Percentiles rank a stretch among this genome's conserved stretches.
phyloP scores from a whole-genome alignment of 2,797 vertebrate genomes.

The Catharus ustulatus region DNA sequence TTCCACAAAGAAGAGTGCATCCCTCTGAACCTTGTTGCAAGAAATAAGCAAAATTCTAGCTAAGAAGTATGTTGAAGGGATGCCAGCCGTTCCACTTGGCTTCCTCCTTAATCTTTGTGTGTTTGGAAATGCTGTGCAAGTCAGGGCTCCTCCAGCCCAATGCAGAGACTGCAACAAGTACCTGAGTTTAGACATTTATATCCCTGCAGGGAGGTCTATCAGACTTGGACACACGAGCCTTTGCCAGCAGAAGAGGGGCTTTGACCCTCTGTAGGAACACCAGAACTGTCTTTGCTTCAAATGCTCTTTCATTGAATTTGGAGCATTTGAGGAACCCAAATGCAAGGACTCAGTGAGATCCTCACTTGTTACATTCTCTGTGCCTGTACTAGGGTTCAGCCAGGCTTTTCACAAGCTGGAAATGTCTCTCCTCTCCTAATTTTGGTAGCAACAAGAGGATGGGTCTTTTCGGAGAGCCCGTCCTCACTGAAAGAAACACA shows the following conservation, averaged over 20 bases:
- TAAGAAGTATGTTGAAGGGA: neutral
- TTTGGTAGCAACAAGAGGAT: neutral
- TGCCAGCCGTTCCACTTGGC: neutral
- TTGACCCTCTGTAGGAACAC: neutral
- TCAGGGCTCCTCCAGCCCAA: neutral
- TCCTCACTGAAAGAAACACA: neutral
- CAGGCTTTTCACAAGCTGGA: neutral
- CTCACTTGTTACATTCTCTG: neutral
- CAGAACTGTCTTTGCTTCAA: neutral
- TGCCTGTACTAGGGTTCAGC: neutral
- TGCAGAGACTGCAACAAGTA: neutral
- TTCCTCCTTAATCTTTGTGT: neutral
- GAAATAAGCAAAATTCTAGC: neutral
- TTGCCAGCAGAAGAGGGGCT: neutral
- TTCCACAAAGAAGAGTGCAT: conserved; percentile 37
- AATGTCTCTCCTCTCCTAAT: neutral
- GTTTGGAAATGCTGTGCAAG: conserved; percentile 30
- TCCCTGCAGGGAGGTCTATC: neutral
- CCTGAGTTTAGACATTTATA: neutral
- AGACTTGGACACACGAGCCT: neutral
- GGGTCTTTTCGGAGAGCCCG: rapidly evolving
- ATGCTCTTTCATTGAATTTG: neutral
- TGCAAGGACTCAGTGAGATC: neutral
- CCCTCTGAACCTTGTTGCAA: neutral
- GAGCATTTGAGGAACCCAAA: neutral